Conservation (phyloP, 2,888 invertebrate species). For the Vandiemenella viatica region DNA sequence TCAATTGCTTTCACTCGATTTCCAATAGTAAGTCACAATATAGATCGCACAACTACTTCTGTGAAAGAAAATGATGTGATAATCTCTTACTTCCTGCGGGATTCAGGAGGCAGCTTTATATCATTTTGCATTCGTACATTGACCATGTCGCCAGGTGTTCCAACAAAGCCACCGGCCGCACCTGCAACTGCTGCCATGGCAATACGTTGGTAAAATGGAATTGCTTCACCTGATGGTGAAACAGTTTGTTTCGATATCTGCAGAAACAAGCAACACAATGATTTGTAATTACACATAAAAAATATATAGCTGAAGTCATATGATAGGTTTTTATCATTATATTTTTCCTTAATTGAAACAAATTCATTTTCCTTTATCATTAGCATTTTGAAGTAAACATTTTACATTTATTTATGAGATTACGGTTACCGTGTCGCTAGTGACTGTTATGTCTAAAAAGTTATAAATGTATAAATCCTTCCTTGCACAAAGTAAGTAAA, state of each 20-base stretch:
- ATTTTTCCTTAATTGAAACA: neutral
- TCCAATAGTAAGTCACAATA: too few relatives aligned
- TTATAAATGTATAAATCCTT: neutral
- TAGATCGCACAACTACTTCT: too few relatives aligned
- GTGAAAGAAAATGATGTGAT: neutral
- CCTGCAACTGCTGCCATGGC: slow-evolving; percentile 71
- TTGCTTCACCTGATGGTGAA: slow-evolving; percentile 34
- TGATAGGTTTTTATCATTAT: neutral
- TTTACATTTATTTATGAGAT: too few relatives aligned
- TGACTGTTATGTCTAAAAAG: neutral
- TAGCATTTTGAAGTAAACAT: too few relatives aligned
- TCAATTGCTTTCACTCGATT: too few relatives aligned
- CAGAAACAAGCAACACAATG: neutral
- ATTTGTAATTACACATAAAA: too few relatives aligned
- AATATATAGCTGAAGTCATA: too few relatives aligned
- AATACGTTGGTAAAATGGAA: slow-evolving; percentile 50
- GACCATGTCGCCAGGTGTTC: slow-evolving; percentile 92
- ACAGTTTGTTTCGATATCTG: slow-evolving; percentile 26
- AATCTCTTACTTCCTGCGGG: slow-evolving; percentile 75
- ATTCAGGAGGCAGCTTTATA: slow-evolving; percentile 70
- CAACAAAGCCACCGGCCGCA: slow-evolving; percentile 78
- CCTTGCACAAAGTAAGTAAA: neutral
- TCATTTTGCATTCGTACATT: slow-evolving; percentile 99
- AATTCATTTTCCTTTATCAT: too few relatives aligned
- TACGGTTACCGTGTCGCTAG: too few relatives aligned